Evolutionary conservation across 2,888 invertebrate genomes (phyloP).

Genomic region (Habrosyne pyritoides): DNA sequence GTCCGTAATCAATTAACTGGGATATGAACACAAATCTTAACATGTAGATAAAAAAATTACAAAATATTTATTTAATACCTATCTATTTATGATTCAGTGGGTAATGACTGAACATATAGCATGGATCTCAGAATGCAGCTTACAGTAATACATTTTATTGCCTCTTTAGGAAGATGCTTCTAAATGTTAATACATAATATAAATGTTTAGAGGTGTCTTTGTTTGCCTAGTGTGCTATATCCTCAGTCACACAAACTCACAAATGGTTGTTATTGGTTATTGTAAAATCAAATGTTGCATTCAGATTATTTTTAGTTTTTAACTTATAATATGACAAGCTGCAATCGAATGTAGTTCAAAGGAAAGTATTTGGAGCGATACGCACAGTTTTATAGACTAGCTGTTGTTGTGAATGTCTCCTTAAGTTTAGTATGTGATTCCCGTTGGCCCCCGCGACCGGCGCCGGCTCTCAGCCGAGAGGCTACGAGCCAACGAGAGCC

Average conservation of each 20-base stretch:
- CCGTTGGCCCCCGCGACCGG: slow-evolving; percentile 38
- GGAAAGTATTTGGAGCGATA: slow-evolving; percentile 74
- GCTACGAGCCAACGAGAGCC: slow-evolving; percentile 50
- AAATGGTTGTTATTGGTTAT: slow-evolving; percentile 78
- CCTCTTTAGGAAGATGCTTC: slow-evolving; percentile 46
- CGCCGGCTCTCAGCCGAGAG: slow-evolving; percentile 20
- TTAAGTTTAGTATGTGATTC: slow-evolving; percentile 47
- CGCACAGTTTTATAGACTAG: slow-evolving; percentile 73
- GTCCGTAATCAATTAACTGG: slow-evolving; percentile 62
- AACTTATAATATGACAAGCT: slow-evolving; percentile 68
- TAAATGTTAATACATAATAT: slow-evolving; percentile 28
- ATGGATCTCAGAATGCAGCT: slow-evolving; percentile 83
- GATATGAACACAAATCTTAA: slow-evolving; percentile 73
- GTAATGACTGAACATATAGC: slow-evolving; percentile 79
- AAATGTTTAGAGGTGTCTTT: slow-evolving; percentile 46
- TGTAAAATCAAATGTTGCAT: slow-evolving; percentile 76
- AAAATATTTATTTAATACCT: slow-evolving; percentile 61
- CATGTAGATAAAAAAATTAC: slow-evolving; percentile 62
- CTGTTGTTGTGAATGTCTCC: slow-evolving; percentile 66
- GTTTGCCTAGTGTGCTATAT: slow-evolving; percentile 70
- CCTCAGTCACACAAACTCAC: slow-evolving; percentile 73
- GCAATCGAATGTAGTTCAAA: slow-evolving; percentile 79
- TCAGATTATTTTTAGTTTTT: slow-evolving; percentile 78
- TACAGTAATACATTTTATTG: slow-evolving; percentile 59
- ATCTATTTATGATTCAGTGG: slow-evolving; percentile 75